phyloP scores from a whole-genome alignment of 2,888 invertebrate species.

The Matsumyia berberina region DNA sequence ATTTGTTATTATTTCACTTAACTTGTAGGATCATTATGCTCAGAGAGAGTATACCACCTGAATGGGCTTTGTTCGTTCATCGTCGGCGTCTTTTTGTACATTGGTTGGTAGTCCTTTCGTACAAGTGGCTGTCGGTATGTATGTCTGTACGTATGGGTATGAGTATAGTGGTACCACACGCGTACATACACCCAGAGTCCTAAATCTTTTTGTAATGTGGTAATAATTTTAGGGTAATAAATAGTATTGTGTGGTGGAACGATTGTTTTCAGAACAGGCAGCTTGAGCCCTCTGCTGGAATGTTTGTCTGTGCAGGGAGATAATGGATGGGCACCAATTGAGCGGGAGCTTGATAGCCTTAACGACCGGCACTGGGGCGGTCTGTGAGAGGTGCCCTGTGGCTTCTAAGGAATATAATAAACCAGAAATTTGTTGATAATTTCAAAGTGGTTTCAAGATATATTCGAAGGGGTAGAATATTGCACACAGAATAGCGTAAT shows the following conservation, averaged over 20 bases:
- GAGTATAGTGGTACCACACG: slow-evolving; percentile 24
- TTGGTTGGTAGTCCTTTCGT: slow-evolving; percentile 34
- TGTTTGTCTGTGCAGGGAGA: slow-evolving; percentile 50
- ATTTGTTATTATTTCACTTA: slow-evolving; percentile 77
- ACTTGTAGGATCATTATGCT: slow-evolving; percentile 75
- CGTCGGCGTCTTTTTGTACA: slow-evolving; percentile 31
- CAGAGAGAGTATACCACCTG: slow-evolving; percentile 63
- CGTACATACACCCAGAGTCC: slow-evolving; percentile 45
- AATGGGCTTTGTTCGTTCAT: slow-evolving; percentile 67
- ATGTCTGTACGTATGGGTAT: slow-evolving; percentile 16
- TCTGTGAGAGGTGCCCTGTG: slow-evolving; percentile 22
- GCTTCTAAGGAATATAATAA: slow-evolving; percentile 59
- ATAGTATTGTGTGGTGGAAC: slow-evolving; percentile 69
- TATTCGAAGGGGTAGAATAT: slow-evolving; percentile 5
- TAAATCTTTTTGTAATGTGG: slow-evolving; percentile 76
- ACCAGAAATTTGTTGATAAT: slow-evolving; percentile 72
- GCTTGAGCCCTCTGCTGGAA: slow-evolving; percentile 6
- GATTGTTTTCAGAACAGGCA: slow-evolving; percentile 68
- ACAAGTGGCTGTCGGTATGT: slow-evolving; percentile 38
- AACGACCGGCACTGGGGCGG: slow-evolving; percentile 46
- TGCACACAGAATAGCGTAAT: slow-evolving; percentile 36
- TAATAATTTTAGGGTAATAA: slow-evolving; percentile 76
- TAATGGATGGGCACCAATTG: slow-evolving; percentile 73
- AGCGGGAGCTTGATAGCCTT: slow-evolving; percentile 49
- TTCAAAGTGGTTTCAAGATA: slow-evolving; percentile 58